Percentiles rank a stretch among this genome's conserved stretches.
These are phyloP conservation scores for Avahi laniger DNA, from an alignment of 2,797 vertebrate genomes.

Conservation along the genomic window DNA sequence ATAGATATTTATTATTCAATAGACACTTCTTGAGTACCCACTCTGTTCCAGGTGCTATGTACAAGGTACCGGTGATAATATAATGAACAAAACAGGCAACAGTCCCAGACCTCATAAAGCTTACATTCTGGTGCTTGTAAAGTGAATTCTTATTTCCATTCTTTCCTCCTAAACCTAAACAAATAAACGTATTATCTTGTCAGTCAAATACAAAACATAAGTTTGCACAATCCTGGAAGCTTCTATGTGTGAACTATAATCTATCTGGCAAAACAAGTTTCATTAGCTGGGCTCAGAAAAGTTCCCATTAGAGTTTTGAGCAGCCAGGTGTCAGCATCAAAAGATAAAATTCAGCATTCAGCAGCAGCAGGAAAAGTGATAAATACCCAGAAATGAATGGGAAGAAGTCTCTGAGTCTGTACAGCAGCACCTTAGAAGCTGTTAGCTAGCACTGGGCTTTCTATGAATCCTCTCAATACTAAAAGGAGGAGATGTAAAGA, in stretches of 20 bases:
- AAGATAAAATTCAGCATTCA: conserved; percentile 20
- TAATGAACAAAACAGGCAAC: background rate
- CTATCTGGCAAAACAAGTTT: background rate
- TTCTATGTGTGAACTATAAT: background rate
- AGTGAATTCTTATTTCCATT: background rate
- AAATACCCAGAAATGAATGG: background rate
- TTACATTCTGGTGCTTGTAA: background rate
- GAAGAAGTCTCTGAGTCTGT: background rate
- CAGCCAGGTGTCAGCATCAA: background rate
- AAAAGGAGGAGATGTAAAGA: background rate
- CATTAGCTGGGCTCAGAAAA: background rate
- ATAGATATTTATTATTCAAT: background rate
- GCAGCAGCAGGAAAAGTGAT: background rate
- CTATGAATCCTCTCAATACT: background rate
- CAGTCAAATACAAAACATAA: background rate
- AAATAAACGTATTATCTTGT: background rate
- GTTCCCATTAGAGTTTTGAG: background rate
- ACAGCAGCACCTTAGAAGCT: background rate
- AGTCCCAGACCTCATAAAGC: background rate
- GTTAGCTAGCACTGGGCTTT: background rate
- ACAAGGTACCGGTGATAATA: background rate
- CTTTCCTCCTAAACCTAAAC: background rate
- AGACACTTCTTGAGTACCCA: background rate
- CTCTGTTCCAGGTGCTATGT: background rate
- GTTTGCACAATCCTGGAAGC: background rate